Base-by-base conservation (phyloP, 2,113 vertebrate species). In the Rhea americana region DNA sequence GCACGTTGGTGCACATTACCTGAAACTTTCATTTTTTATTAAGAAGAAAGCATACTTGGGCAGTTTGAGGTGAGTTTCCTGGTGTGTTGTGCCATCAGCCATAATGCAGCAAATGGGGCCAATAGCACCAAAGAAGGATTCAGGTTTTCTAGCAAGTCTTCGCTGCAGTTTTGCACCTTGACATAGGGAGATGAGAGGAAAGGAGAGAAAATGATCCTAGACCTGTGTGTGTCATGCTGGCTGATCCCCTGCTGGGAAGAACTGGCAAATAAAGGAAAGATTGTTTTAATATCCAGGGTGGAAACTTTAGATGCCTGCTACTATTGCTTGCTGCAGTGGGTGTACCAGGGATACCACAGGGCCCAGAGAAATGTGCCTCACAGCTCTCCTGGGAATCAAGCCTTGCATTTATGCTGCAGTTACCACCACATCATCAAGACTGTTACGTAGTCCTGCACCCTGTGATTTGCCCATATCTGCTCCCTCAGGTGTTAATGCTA, bases 351-450 rank as follows among this genome's bases (percentile, higher is more conserved):
- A 32, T 50, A 13, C 30, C 0, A 1, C 45, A 70, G 17, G 30
- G 11, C 35, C 65, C 8, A 30, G 24, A 39, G 32, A 19, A 18
- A 10, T 1, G 1, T 17, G 7, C n/a, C 84, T 55, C 58, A 32
- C 48, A 68, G 53, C 41, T 63, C 26, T 78, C 53, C 2, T 4
- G 45, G 11, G 20, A 15, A 14, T 18, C 50, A 18, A 47, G 16
- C 15, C 18, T 15, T 2, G 9, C 2, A 8, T 45, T 80, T 66
- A 47, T 13, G 9, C 41, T 26, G 2, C 0, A 0, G 15, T 37
- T 62, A 9, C 21, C 32, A 7, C 35, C 32, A 1, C 15, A 13
- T 58, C 55, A 16, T 30, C 9, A 58, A 30, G 55, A 18, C 16
- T 58, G 30, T 1, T 1, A 5, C 4, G 11, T 28, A 22, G 32